These are phyloP conservation scores for Spicauda simplicius DNA, from an alignment of 2,888 invertebrate species.

Conservation along the genomic window DNA sequence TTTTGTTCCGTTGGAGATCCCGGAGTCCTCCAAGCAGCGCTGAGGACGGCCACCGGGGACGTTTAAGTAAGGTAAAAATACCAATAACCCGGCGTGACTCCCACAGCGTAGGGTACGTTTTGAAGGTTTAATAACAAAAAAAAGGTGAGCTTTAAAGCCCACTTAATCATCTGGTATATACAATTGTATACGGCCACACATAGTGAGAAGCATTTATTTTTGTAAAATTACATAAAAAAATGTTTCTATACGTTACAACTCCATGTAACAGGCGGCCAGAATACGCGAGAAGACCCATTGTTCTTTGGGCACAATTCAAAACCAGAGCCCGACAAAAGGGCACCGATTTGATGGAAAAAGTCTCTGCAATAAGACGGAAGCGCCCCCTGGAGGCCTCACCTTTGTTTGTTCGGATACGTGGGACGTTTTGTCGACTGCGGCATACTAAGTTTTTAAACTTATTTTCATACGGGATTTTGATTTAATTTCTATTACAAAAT, in stretches of 20 bases:
- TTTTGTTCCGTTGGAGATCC: no score
- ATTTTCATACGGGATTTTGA: neutral
- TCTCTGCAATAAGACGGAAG: conserved; percentile 69
- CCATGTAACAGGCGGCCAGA: conserved; percentile 13
- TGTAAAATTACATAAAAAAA: no score
- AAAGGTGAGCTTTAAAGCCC: no score
- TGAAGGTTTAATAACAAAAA: no score
- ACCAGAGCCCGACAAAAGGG: conserved; percentile 40
- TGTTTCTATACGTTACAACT: neutral
- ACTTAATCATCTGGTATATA: no score
- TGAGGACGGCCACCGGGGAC: no score
- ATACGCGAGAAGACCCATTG: conserved; percentile 13
- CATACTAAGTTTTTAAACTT: neutral
- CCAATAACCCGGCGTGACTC: no score
- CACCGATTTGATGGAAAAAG: conserved; percentile 72
- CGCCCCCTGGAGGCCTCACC: conserved; percentile 55
- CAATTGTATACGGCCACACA: no score
- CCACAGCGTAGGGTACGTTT: no score
- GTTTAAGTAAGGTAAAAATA: no score
- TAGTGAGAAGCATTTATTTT: no score
- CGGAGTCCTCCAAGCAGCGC: no score
- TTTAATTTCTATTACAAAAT: neutral
- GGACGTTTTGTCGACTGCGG: neutral
- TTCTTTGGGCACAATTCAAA: conserved; percentile 24
- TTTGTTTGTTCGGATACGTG: conserved; percentile 24